These are phyloP conservation scores for Microplitis mediator DNA, from an alignment of 1,140 invertebrate genomes.

Conservation along the genomic window DNA sequence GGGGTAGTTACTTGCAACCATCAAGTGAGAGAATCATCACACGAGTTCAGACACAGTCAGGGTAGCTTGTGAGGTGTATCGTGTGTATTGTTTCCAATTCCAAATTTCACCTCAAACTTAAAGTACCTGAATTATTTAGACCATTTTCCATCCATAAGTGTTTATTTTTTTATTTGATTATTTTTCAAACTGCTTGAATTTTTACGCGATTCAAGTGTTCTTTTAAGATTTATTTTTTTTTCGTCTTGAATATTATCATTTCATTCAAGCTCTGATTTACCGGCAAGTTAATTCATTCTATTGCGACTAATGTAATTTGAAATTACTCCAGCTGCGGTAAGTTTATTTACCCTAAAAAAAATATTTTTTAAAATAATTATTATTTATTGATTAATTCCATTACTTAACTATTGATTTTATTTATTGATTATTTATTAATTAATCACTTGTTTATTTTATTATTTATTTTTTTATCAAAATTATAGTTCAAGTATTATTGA, in stretches of 20 bases:
- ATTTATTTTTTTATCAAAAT: too few relatives aligned
- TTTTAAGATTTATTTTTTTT: too few relatives aligned
- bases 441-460: too few relatives aligned
- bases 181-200: too few relatives aligned
- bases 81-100: neutral
- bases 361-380: neutral
- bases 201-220: too few relatives aligned
- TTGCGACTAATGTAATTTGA: constrained; percentile 69
- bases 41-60: neutral
- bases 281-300: neutral
- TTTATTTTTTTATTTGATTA: too few relatives aligned
- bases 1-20: neutral
- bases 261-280: neutral
- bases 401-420: too few relatives aligned
- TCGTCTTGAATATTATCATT: too few relatives aligned
- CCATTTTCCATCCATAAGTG: too few relatives aligned
- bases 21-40: neutral
- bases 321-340: constrained; percentile 73
- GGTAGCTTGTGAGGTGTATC: neutral
- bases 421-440: too few relatives aligned
- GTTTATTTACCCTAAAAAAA: neutral
- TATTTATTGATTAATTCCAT: neutral
- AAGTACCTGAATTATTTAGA: neutral
- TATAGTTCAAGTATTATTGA: too few relatives aligned
- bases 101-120: neutral